Base-by-base conservation (phyloP, 2,888 invertebrate species). In the Hypselothyrea guttata region DNA sequence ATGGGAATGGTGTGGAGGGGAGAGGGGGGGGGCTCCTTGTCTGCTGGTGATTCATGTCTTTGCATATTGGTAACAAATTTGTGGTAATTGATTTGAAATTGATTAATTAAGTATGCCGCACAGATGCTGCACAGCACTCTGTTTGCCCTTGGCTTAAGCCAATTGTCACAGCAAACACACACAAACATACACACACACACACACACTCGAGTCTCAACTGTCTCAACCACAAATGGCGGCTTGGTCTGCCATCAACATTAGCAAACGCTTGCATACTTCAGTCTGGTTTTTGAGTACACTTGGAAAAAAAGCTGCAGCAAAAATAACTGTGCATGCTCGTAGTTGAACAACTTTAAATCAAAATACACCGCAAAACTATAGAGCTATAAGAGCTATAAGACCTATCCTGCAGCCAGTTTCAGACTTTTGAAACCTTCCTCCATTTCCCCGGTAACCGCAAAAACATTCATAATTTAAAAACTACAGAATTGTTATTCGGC, bases 41-140 rank as follows among this genome's bases (percentile, higher is more conserved):
- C 22, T 40, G 49, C 38, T 30, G 18, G 41, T 86, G 85, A 84
- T 82, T 83, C 82, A 83, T 86, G 82, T 75, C 84, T 54, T 78
- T 83, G 82, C 82, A 83, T 83, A 83, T 83, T 83, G 86, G 86
- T 85, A 86, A 86, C 82, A 83, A 83, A 83, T 83, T 86, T 83
- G 86, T 67, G 86, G 86, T 83, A 83, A 83, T 83, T 83, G 82
- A 83, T 83, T 86, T 63, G 86, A 85, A 86, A 86, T 85, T 83
- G 86, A 83, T 83, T 86, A 85, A 83, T 83, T 84, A 85, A 81
- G 82, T 66, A 70, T 63, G 60, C 22, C 48, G 16, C 47, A 60
- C 55, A 61, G 42, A 13, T 38, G n/a, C 35, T 46, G 47, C 49
- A 22, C 33, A n/a, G 15, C 41, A n/a, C n/a, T n/a, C n/a, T 62